Percentiles rank a stretch among this genome's conserved stretches.
phyloP scores from a whole-genome alignment of 2,113 vertebrate genomes.

The Eudyptes chrysolophus region DNA sequence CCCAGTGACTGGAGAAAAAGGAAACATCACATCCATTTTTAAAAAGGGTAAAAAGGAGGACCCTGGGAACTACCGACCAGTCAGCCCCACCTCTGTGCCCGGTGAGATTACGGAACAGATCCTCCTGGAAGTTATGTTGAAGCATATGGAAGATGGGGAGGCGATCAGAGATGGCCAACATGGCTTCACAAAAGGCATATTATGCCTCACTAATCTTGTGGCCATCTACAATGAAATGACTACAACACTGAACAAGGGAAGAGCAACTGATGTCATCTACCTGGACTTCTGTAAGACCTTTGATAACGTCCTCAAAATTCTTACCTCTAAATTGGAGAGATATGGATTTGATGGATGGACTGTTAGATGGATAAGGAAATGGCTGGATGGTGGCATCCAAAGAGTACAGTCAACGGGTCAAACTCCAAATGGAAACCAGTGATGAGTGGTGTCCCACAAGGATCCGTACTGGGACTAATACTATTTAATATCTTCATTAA shows the following conservation, averaged over 20 bases:
- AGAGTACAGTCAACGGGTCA: background rate
- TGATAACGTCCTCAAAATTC: background rate
- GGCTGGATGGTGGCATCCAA: background rate
- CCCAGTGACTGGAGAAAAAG: background rate
- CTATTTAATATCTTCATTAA: background rate
- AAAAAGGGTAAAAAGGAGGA: background rate
- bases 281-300: background rate
- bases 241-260: background rate
- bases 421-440: background rate
- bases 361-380: background rate
- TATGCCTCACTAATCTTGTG: background rate
- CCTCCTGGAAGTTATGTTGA: background rate
- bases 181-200: background rate
- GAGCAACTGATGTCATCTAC: background rate
- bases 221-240: background rate
- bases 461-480: background rate
- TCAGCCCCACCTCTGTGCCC: background rate
- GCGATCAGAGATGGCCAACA: background rate
- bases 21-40: background rate
- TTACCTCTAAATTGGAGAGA: background rate
- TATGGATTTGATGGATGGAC: background rate
- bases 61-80: fast-evolving
- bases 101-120: background rate
- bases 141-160: background rate
- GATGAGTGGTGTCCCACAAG: background rate